These are phyloP conservation scores for Aculops lycopersici DNA, from an alignment of 1,140 invertebrate species.

Conservation along the genomic window DNA sequence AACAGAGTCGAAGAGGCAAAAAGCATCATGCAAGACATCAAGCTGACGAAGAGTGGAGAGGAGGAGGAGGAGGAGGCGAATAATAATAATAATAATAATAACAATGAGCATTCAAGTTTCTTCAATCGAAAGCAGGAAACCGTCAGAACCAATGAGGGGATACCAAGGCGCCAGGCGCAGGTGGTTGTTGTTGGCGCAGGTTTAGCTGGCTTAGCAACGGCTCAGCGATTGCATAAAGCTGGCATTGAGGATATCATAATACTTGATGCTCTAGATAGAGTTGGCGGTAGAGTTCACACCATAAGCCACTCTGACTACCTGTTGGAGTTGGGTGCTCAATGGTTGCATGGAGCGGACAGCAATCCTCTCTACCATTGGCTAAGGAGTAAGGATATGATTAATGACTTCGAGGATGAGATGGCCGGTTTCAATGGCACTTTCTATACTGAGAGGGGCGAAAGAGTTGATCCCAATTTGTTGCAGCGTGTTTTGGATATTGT, in stretches of 20 bases:
- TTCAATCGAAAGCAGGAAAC: too few relatives aligned
- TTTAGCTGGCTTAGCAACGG: conserved; percentile 18
- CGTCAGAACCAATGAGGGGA: too few relatives aligned
- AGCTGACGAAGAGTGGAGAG: too few relatives aligned
- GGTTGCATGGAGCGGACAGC: conserved; percentile 18
- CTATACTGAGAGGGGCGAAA: conserved; percentile 8
- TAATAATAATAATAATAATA: too few relatives aligned
- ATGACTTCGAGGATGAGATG: conserved; percentile 4
- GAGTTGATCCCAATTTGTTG: conserved; percentile 1
- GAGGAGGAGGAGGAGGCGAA: too few relatives aligned
- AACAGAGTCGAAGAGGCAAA: too few relatives aligned
- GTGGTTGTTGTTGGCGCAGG: conserved; percentile 19
- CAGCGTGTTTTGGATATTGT: conserved; percentile 8
- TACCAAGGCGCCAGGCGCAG: too few relatives aligned
- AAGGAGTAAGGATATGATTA: conserved; percentile 18
- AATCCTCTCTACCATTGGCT: conserved; percentile 23
- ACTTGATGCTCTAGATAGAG: conserved; percentile 17
- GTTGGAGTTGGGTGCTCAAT: conserved; percentile 17
- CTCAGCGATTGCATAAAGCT: conserved; percentile 14
- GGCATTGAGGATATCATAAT: conserved; percentile 15
- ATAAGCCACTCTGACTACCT: conserved; percentile 1
- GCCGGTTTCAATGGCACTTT: conserved; percentile 11
- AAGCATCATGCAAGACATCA: too few relatives aligned
- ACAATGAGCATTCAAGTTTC: too few relatives aligned
- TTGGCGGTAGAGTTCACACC: conserved; percentile 18